phyloP scores from a whole-genome alignment of 2,113 vertebrate genomes.

The Petaurus breviceps region DNA sequence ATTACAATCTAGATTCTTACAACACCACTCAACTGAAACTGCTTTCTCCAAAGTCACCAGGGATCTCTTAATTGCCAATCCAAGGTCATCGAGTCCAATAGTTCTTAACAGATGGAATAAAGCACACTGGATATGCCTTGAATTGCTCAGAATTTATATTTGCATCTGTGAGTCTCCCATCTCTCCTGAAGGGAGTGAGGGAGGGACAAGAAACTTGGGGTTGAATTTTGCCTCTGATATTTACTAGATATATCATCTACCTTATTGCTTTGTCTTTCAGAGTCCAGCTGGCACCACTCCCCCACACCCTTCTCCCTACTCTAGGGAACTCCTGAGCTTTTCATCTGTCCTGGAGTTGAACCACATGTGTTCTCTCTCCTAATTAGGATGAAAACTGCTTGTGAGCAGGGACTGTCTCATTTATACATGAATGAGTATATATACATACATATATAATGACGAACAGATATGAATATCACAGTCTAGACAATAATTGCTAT shows the following conservation, averaged over 20 bases:
- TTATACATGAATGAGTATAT: neutral
- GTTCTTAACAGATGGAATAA: neutral
- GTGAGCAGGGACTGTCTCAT: neutral
- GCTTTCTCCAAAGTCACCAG: neutral
- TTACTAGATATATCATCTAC: neutral
- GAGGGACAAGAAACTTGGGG: neutral
- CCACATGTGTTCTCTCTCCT: neutral
- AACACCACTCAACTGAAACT: neutral
- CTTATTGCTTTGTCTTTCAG: neutral
- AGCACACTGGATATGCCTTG: neutral
- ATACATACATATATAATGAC: neutral
- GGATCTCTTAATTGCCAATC: neutral
- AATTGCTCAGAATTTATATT: neutral
- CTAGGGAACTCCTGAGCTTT: neutral
- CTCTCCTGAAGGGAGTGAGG: neutral
- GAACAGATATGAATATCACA: neutral
- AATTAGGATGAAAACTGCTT: neutral
- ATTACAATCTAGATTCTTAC: neutral
- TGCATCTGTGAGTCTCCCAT: neutral
- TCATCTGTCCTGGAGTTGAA: neutral
- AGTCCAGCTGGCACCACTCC: neutral
- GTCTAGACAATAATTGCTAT: neutral
- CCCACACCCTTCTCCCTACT: neutral
- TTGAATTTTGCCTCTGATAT: neutral
- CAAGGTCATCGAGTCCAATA: neutral